Evolutionary conservation across 1,140 invertebrate genomes (phyloP), one percentile per base, ranked within the genome.

Genomic region (Homarus americanus): DNA sequence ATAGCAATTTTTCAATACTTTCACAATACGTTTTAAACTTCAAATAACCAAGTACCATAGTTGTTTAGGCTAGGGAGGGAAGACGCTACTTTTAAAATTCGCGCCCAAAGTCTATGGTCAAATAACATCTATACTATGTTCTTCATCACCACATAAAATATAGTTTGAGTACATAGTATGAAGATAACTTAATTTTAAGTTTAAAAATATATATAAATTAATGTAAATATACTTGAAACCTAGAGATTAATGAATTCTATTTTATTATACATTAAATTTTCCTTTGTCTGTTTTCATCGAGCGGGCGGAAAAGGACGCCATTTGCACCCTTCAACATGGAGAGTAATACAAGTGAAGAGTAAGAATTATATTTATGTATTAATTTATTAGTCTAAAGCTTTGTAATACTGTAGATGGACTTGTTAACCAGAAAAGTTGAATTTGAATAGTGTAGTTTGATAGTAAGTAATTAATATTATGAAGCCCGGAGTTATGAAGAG

Each of bases 251-350:
- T 17, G 12, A 24, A 32, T 0, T 69, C 5, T 69, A 0, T 32
- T 32, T 9, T 28, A 69, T 17, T 9, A 69, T 17, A 32, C n/a
- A 32, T 28, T 32, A 69, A 69, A 12, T 28, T 69, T 69, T 69
- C 7, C n/a, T 53, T 82, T 90, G 87, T 83, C 80, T 83, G 72
- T 90, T 90, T 90, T 90, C 72, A 90, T 90, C 87, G 87, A 90
- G 87, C 87, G 87, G 84, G 87, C 73, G 69, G 79, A 83, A 66
- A 76, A 44, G 44, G 87, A 90, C 87, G 87, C 87, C 87, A 90
- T 90, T 90, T 90, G 87, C 87, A 90, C 80, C 87, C 34, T 44
- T 83, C 87, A 90, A 83, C 87, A 90, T 90, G 87, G 87, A 90
- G 69, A 58, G 69, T 76, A 83, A 76, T 83, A 36, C 82, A n/a